These are phyloP conservation scores for Drosophila emarginata DNA, from an alignment of 2,888 invertebrate species.

Conservation along the genomic window DNA sequence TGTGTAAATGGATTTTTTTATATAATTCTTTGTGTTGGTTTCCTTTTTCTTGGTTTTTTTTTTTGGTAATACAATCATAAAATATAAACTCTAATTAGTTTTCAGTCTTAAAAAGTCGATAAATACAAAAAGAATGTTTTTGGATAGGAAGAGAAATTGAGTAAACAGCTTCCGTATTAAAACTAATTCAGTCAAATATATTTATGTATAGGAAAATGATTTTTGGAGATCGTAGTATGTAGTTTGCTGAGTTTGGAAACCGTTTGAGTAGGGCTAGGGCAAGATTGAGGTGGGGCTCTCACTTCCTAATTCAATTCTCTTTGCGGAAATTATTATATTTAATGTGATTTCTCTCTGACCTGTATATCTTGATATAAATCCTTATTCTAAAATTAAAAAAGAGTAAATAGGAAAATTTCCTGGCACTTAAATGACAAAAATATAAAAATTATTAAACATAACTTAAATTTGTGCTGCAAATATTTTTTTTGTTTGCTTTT, in stretches of 20 bases:
- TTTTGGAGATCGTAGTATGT: slow-evolving; percentile 50
- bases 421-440: slow-evolving; percentile 16
- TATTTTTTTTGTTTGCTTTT: not conserved
- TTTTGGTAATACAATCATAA: slow-evolving; percentile 43
- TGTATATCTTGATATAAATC: not conserved
- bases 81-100: slow-evolving; percentile 41
- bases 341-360: slow-evolving; percentile 4
- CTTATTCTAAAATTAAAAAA: slow-evolving; percentile 26
- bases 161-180: slow-evolving; percentile 4
- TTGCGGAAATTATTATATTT: not conserved
- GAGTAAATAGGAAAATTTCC: slow-evolving; percentile 14
- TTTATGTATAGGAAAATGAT: slow-evolving; percentile 35
- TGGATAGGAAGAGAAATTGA: slow-evolving; percentile 17
- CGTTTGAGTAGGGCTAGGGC: slow-evolving; percentile 35
- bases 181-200: slow-evolving; percentile 52
- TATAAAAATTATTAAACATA: slow-evolving; percentile 8
- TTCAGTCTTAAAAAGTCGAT: slow-evolving; percentile 64
- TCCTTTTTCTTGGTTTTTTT: slow-evolving; percentile 19
- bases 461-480: not conserved
- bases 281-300: slow-evolving; percentile 9
- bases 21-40: not conserved
- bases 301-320: not conserved
- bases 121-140: slow-evolving; percentile 36
- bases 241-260: slow-evolving; percentile 45
- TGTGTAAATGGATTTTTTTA: not conserved